These are phyloP conservation scores for Cyanoderma ruficeps DNA, from an alignment of 2,113 vertebrate species.

Conservation along the genomic window DNA sequence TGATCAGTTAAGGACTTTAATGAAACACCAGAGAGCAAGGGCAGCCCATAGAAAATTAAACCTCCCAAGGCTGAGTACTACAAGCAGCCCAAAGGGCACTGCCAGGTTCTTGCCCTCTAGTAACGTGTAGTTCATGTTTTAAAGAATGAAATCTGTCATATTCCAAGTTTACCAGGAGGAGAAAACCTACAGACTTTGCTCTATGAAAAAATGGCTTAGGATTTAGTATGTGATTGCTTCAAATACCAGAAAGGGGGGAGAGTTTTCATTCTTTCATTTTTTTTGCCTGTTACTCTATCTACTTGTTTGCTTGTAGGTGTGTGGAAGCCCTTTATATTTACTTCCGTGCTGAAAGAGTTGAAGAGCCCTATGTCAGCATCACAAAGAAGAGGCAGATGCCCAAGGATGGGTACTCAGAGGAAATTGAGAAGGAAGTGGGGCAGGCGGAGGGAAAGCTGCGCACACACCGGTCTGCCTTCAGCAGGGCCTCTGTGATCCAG, in stretches of 20 bases:
- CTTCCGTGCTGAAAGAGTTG: slow-evolving; percentile 80
- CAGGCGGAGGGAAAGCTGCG: slow-evolving; percentile 93
- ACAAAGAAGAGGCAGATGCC: slow-evolving; percentile 93
- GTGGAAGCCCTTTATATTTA: slow-evolving; percentile 94
- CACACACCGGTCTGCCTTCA: slow-evolving; percentile 92
- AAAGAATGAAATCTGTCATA: not conserved
- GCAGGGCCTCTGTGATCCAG: slow-evolving; percentile 93
- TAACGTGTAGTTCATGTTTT: not conserved
- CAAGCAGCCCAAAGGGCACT: not conserved
- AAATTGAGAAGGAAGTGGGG: slow-evolving; percentile 93
- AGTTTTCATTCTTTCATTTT: not conserved
- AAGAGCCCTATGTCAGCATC: slow-evolving; percentile 98
- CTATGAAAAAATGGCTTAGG: not conserved
- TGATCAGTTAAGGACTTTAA: not conserved
- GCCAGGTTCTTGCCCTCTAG: not conserved
- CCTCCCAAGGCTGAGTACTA: not conserved
- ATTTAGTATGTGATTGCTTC: not conserved
- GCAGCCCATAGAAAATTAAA: not conserved
- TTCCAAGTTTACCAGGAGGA: not conserved
- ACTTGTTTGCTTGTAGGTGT: slow-evolving; percentile 81
- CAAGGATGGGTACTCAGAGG: slow-evolving; percentile 85
- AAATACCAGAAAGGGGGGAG: not conserved
- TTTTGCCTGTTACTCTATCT: not conserved
- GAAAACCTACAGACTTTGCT: not conserved
- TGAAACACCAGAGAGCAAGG: not conserved